These are phyloP conservation scores for Spinus olivaceus DNA, from an alignment of 2,797 vertebrate species.

Conservation along the genomic window DNA sequence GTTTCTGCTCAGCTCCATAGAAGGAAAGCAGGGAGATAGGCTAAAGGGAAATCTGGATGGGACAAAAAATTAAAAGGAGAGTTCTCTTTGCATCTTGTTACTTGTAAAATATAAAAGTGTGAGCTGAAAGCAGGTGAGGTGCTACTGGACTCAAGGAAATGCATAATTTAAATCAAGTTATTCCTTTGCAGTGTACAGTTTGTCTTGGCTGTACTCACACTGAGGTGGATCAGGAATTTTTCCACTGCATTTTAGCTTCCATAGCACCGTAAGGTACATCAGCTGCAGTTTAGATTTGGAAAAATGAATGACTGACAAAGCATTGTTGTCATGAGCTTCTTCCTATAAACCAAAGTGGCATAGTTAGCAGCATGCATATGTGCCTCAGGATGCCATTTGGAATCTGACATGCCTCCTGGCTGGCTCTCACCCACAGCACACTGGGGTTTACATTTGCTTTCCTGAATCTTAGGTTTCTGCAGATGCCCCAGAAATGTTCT, in stretches of 20 bases:
- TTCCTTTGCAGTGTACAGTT: neutral
- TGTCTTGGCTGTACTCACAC: neutral
- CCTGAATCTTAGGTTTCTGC: neutral
- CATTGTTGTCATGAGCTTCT: neutral
- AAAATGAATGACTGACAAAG: neutral
- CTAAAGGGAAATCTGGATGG: neutral
- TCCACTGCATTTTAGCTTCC: neutral
- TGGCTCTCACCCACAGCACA: neutral
- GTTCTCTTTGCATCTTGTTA: neutral
- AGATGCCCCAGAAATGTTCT: neutral
- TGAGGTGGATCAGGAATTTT: neutral
- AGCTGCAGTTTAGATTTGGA: neutral
- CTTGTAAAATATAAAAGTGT: neutral
- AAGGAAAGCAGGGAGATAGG: neutral
- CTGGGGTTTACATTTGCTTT: neutral
- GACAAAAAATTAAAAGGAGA: neutral
- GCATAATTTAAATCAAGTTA: neutral
- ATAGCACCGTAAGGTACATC: neutral
- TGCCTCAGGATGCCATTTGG: neutral
- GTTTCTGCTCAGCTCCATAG: neutral
- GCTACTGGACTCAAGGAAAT: neutral
- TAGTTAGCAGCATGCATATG: neutral
- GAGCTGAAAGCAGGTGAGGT: neutral
- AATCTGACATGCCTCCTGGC: neutral
- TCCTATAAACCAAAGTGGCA: neutral